Evolutionary conservation across 2,113 vertebrate genomes (phyloP), one percentile per base, ranked within the genome.

Genomic region (Gobio gobio): DNA sequence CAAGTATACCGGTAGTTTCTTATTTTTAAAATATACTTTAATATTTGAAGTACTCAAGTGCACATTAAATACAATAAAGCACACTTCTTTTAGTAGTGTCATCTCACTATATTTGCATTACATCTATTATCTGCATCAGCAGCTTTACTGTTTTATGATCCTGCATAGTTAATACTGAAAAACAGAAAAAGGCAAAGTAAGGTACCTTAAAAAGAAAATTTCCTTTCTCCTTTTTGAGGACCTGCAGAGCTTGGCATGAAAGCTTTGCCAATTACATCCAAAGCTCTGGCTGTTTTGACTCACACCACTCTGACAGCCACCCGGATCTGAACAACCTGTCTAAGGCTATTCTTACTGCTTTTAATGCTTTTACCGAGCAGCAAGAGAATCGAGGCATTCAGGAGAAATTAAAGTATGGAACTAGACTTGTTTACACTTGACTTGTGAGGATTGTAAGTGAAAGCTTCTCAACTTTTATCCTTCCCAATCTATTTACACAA

Each of bases 181-280:
- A 7, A 40, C 40, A 7, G 6, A 40, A 40, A 40, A 40, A 7
- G 5, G 40, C 40, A 40, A 40, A 7, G 40, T 7, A 7, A 40
- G 40, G 40, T 40, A 40, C 40, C 5, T 40, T 40, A 40, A 40
- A 40, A 40, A 40, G 40, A 40, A 40, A 40, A 6, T 5, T 40
- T 40, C 40, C 40, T 40, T 7, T 40, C 40, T 40, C 40, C 6
- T 40, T 40, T 40, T 40, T 40, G 40, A 40, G 40, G 40, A 40
- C 40, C 40, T 40, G 40, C 29, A 29, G 1, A 2, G 73, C 78
- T n/a, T 76, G 20, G 10, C 73, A 86, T 56, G 36, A 51, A 72
- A 40, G 61, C 64, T 78, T 2, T 49, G 51, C 45, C 83, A 87
- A 87, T 84, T 84, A 76, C 76, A 72, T 87, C 26, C 36, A 81